Evolutionary conservation across 2,797 vertebrate genomes (phyloP).

Genomic region (Falco rusticolus): DNA sequence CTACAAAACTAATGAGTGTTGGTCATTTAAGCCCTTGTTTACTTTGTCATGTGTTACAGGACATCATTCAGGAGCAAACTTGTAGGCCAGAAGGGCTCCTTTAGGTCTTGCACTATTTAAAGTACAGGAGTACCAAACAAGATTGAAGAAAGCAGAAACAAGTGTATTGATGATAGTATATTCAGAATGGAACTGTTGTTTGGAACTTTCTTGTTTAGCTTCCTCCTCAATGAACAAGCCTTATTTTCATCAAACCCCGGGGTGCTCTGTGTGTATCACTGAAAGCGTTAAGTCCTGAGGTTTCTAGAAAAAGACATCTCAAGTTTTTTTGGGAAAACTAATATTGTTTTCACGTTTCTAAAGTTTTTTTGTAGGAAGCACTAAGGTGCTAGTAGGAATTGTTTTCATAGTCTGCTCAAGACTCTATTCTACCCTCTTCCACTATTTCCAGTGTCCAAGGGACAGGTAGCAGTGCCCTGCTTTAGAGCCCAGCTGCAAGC

Average conservation of each 20-base stretch:
- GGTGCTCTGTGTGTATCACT: not conserved
- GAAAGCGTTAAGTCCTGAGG: not conserved
- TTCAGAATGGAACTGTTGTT: not conserved
- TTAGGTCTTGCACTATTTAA: not conserved
- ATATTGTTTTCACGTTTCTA: not conserved
- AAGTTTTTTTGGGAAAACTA: not conserved
- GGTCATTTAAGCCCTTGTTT: not conserved
- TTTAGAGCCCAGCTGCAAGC: not conserved
- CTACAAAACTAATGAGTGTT: not conserved
- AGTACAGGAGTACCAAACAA: not conserved
- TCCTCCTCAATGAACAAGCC: not conserved
- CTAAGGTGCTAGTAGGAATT: not conserved
- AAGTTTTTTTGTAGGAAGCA: not conserved
- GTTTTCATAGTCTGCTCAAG: not conserved
- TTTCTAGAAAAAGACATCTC: not conserved
- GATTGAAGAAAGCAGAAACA: not conserved
- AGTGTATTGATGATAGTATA: rapidly evolving
- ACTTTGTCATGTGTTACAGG: not conserved
- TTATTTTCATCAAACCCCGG: not conserved
- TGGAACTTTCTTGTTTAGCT: not conserved
- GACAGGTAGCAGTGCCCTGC: not conserved
- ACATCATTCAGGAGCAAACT: not conserved
- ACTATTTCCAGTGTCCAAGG: not conserved
- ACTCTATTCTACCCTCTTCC: not conserved
- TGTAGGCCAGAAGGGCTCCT: not conserved